Conservation (phyloP, 2,797 vertebrate genomes). For the Brotula barbata region DNA sequence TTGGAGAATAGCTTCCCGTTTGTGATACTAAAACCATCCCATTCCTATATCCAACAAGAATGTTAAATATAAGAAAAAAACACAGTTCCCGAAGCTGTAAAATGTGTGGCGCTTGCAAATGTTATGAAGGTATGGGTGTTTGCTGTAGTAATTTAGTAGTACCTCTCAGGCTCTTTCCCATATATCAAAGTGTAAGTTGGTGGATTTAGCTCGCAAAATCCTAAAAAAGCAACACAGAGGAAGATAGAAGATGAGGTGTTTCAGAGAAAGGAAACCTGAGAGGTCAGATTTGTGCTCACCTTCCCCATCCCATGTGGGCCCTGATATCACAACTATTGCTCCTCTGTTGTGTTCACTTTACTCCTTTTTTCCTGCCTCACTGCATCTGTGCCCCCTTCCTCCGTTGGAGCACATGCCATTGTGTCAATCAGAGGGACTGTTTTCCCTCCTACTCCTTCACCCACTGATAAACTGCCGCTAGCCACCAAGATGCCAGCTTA, state of each 20-base stretch:
- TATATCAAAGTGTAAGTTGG: conserved; percentile 45
- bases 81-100: conserved; percentile 40
- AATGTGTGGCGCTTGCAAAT: conserved; percentile 48
- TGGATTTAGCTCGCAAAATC: conserved; percentile 59
- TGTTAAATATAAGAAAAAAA: conserved; percentile 8
- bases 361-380: conserved; percentile 52
- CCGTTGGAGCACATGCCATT: conserved; percentile 68
- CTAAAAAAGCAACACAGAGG: conserved; percentile 47
- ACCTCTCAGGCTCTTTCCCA: conserved; percentile 51
- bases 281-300: conserved; percentile 72
- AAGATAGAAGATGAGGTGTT: conserved; percentile 34
- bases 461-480: conserved; percentile 68
- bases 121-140: conserved; percentile 34
- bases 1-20: conserved; percentile 85
- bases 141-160: conserved; percentile 52
- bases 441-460: conserved; percentile 58
- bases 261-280: conserved; percentile 68
- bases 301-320: conserved; percentile 68
- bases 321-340: conserved; percentile 75
- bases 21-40: conserved; percentile 81
- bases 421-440: conserved; percentile 75
- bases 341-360: conserved; percentile 66
- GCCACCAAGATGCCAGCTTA: conserved; percentile 66
- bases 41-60: conserved; percentile 52
- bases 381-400: conserved; percentile 68